Conservation (phyloP, 2,797 vertebrate species). For the Pelochelys cantorii region DNA sequence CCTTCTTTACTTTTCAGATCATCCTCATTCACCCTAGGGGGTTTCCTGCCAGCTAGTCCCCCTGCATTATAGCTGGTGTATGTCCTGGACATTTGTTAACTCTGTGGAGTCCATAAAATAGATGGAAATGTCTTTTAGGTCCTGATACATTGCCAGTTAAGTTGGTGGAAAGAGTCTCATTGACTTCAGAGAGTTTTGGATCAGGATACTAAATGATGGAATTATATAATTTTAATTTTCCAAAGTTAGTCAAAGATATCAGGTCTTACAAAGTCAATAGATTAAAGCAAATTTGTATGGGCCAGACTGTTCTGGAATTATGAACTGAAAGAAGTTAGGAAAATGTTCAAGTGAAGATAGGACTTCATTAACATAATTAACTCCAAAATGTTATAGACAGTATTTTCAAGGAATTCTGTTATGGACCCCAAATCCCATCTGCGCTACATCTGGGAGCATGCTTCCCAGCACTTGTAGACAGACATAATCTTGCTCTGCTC, state of each 20-base stretch:
- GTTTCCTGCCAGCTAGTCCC: neutral
- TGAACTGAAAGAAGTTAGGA: neutral
- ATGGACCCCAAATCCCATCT: neutral
- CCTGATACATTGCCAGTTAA: slow-evolving; percentile 55
- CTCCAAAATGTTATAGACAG: neutral
- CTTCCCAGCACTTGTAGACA: neutral
- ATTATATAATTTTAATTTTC: slow-evolving; percentile 52
- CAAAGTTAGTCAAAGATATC: neutral
- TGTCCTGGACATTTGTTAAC: slow-evolving; percentile 68
- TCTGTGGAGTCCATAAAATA: slow-evolving; percentile 56
- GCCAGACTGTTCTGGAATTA: neutral
- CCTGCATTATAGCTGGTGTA: slow-evolving; percentile 28
- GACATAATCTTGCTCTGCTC: neutral
- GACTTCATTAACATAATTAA: neutral
- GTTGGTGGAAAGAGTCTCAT: slow-evolving; percentile 61
- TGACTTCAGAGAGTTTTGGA: slow-evolving; percentile 13
- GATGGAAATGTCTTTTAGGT: slow-evolving; percentile 46
- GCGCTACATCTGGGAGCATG: neutral
- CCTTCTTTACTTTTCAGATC: neutral
- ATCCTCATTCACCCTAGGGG: neutral
- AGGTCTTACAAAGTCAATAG: neutral
- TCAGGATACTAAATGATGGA: slow-evolving; percentile 27
- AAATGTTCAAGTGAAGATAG: neutral
- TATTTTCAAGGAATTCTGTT: neutral
- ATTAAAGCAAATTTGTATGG: neutral